Evolutionary conservation across 2,888 invertebrate genomes (phyloP).

Genomic region (Eupithecia dodoneata): DNA sequence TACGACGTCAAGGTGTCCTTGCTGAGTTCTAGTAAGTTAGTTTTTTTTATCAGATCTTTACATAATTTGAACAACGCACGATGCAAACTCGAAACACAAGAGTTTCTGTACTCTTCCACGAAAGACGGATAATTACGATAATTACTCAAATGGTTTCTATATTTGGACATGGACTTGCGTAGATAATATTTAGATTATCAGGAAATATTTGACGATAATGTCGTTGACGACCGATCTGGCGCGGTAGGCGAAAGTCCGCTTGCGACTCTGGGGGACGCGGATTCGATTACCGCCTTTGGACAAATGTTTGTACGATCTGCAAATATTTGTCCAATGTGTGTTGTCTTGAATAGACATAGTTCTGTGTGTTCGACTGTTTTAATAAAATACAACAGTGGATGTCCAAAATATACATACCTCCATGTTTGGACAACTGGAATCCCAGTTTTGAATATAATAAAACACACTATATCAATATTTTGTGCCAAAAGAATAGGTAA

Average conservation of each 20-base stretch:
- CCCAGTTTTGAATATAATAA: not conserved
- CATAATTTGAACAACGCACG: not conserved
- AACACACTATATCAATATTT: not conserved
- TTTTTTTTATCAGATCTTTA: not conserved
- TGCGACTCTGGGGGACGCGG: too few species aligned
- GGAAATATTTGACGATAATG: too few species aligned
- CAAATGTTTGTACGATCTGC: too few species aligned
- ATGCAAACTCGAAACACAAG: not conserved
- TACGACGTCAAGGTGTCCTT: not conserved
- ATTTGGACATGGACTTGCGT: not conserved
- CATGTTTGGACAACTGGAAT: not conserved
- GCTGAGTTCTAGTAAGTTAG: not conserved
- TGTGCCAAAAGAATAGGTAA: not conserved
- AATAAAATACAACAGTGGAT: not conserved
- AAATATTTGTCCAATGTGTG: too few species aligned
- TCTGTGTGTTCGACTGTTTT: too few species aligned
- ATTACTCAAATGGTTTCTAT: not conserved
- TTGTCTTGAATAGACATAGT: too few species aligned
- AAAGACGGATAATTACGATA: not conserved
- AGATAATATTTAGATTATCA: constrained; percentile 1
- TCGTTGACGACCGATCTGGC: too few species aligned
- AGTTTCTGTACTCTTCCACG: not conserved
- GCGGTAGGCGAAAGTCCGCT: too few species aligned
- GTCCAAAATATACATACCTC: not conserved
- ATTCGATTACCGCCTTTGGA: too few species aligned